Evolutionary conservation across 2,797 vertebrate species (phyloP), one percentile per base, ranked within the genome.

Genomic region (Phoeniculus purpureus): DNA sequence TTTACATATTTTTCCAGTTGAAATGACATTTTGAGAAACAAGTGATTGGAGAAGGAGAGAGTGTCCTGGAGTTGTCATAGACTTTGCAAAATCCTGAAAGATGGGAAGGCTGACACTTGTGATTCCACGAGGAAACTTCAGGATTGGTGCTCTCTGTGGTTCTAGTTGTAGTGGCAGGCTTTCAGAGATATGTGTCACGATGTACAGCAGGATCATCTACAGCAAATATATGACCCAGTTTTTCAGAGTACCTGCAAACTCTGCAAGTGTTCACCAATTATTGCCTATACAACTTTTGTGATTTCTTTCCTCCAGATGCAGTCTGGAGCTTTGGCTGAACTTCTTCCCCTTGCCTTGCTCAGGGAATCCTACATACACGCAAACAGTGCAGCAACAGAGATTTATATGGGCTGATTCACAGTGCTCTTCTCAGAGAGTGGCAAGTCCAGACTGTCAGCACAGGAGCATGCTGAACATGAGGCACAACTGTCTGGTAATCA

Each of bases 31-130:
- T 55, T 62, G 45, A 51, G n/a, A 68, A 80, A 66, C 2, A 23
- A 27, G 3, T 22, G 58, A 34, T 8, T 10, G 17, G 22, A 73
- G 12, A 25, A 76, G 14, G 17, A 82, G 13, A 43, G 9, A 65
- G 10, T 0, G 0, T 3, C 43, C 5, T 64, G 5, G 10, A 50
- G 7, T 61, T 58, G 70, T 25, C 68, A 54, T 0, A 2, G 9
- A 25, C 55, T 15, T 23, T 16, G 3, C 3, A 93, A 72, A 83
- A 85, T 2, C 3, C 10, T 21, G 23, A 29, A 62, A 73, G 7
- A 17, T 8, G 37, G 7, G 12, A 61, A 12, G 8, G 47, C 2
- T 32, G 52, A 64, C 8, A 21, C 3, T 45, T 68, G 14, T 18
- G 16, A 76, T 47, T 73, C 34, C 54, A 43, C 32, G 45, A 56